Percentiles rank a stretch among this genome's conserved stretches.
Evolutionary conservation across 2,797 vertebrate genomes (phyloP).

Genomic region (Tragopan temminckii): DNA sequence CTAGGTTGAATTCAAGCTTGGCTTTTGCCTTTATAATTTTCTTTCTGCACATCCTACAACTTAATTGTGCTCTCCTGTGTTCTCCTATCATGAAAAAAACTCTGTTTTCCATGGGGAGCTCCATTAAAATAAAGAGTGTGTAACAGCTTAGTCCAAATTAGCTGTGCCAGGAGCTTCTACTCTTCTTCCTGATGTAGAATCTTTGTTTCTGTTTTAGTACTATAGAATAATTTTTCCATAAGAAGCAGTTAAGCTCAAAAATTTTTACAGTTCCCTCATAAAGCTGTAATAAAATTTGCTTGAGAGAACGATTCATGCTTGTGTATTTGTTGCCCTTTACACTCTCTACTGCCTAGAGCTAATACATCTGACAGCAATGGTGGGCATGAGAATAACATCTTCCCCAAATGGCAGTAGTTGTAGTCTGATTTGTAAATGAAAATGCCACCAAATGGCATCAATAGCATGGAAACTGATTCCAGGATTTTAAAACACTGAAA

Average conservation of each 20-base stretch:
- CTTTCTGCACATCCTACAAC: too few relatives aligned
- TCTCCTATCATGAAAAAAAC: conserved; percentile 6
- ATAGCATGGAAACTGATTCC: not conserved
- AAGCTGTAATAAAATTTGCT: conserved; percentile 47
- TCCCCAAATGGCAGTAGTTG: not conserved
- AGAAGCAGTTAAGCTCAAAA: conserved; percentile 21
- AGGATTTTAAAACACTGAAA: not conserved
- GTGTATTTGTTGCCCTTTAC: conserved; percentile 53
- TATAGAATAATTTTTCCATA: conserved; percentile 39
- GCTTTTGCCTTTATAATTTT: too few relatives aligned
- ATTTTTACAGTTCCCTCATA: not conserved
- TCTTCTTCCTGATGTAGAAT: conserved; percentile 8
- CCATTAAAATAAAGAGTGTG: not conserved
- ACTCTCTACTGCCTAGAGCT: conserved; percentile 1
- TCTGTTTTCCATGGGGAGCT: not conserved
- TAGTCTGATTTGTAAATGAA: not conserved
- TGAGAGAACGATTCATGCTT: conserved; percentile 31
- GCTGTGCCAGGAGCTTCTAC: not conserved
- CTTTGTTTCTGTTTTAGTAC: conserved; percentile 34
- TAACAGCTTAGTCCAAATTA: not conserved
- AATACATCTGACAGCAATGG: conserved; percentile 47
- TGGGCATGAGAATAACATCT: conserved; percentile 18
- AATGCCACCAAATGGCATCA: not conserved
- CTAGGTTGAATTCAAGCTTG: too few relatives aligned
- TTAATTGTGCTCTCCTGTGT: not conserved